Evolutionary conservation across 2,113 vertebrate genomes (phyloP).

Genomic region (Lutjanus erythropterus): DNA sequence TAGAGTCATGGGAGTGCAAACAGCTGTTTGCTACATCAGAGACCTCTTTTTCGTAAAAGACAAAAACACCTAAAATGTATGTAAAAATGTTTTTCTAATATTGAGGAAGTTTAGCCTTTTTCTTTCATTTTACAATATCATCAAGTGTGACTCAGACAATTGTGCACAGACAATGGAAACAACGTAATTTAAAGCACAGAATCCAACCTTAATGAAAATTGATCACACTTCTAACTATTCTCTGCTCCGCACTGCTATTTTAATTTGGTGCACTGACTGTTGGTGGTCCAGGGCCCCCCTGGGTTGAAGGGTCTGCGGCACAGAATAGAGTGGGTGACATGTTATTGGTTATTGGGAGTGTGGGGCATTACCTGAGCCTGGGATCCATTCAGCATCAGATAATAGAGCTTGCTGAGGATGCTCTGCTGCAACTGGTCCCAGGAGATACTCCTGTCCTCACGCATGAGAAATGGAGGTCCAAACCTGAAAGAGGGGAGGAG

Average conservation of each 20-base stretch:
- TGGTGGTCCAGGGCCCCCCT: background rate
- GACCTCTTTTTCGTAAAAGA: too few relatives aligned
- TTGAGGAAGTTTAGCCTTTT: background rate
- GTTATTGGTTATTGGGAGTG: slow-evolving; percentile 16
- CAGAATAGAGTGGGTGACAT: slow-evolving; percentile 15
- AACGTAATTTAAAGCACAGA: slow-evolving; percentile 5
- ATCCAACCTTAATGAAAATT: background rate
- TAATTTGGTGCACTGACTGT: slow-evolving; percentile 4
- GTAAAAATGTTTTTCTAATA: too few relatives aligned
- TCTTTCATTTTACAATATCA: background rate
- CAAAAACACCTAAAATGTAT: too few relatives aligned
- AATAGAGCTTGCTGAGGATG: slow-evolving; percentile 89
- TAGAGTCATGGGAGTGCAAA: too few relatives aligned
- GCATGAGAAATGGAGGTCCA: slow-evolving; percentile 90
- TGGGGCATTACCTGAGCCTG: slow-evolving; percentile 77
- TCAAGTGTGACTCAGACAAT: background rate
- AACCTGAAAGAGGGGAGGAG: slow-evolving; percentile 83
- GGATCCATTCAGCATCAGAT: slow-evolving; percentile 88
- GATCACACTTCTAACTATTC: background rate
- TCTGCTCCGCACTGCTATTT: slow-evolving; percentile 7
- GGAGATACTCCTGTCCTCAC: slow-evolving; percentile 89
- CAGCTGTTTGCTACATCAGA: too few relatives aligned
- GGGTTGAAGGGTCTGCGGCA: background rate
- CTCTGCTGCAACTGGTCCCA: slow-evolving; percentile 93
- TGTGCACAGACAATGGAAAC: background rate